Evolutionary conservation across 2,797 vertebrate genomes (phyloP).

Genomic region (Lagodon rhomboides): DNA sequence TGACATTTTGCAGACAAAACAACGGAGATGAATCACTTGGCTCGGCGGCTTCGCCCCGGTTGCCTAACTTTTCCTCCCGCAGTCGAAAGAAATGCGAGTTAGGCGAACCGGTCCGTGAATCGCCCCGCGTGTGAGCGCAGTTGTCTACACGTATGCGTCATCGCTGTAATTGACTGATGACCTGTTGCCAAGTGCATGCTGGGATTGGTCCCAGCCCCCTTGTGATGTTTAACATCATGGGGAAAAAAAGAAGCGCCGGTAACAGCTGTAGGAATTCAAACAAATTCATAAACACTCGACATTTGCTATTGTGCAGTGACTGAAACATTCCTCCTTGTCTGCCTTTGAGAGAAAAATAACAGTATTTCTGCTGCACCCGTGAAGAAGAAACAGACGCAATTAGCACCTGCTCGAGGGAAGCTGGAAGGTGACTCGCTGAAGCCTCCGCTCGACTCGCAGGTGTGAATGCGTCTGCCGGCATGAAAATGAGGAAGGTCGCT

Average conservation of each 20-base stretch:
- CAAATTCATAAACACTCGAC: not conserved
- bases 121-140: not conserved
- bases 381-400: not conserved
- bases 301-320: not conserved
- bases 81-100: not conserved
- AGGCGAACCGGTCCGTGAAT: not conserved
- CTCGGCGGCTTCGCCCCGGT: too few relatives aligned
- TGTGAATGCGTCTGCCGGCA: conserved; percentile 1
- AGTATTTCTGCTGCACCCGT: not conserved
- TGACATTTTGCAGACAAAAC: not conserved
- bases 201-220: not conserved
- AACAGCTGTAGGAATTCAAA: not conserved
- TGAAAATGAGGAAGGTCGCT: conserved; percentile 10
- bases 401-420: conserved; percentile 3
- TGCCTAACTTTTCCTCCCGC: not conserved
- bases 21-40: not conserved
- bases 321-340: not conserved
- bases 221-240: not conserved
- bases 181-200: not conserved
- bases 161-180: not conserved
- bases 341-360: not conserved
- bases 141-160: not conserved
- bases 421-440: conserved; percentile 9
- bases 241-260: not conserved
- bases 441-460: not conserved